A percentile compares a stretch with the other conserved stretches of the same genome.
Conservation (phyloP, 2,797 vertebrate species). For the Tokudaia tokunoshimensis region DNA sequence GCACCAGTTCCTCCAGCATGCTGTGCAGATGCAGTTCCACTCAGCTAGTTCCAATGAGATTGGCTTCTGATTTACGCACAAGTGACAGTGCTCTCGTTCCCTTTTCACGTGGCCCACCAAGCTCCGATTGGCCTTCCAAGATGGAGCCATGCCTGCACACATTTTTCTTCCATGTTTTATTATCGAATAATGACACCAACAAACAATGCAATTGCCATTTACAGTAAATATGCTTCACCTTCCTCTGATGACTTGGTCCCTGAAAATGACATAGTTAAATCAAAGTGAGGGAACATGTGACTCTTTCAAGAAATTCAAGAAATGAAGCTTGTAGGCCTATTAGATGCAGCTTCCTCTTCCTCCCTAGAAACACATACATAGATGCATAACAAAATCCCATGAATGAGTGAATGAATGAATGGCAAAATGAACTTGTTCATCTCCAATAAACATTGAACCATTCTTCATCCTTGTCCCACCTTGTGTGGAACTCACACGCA, state of each 20-base stretch:
- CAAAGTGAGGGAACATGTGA: not conserved
- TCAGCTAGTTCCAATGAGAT: constrained; percentile 19
- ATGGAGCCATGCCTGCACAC: not conserved
- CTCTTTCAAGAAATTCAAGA: not conserved
- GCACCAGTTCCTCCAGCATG: not conserved
- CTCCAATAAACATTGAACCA: not conserved
- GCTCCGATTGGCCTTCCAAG: not conserved
- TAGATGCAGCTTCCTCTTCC: not conserved
- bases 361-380: not conserved
- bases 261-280: constrained; percentile 40
- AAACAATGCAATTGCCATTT: not conserved
- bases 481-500: not conserved
- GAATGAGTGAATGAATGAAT: not conserved
- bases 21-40: not conserved
- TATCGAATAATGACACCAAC: not conserved
- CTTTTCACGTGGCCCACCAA: not conserved
- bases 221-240: not conserved
- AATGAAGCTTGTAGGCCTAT: not conserved
- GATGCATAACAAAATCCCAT: not conserved
- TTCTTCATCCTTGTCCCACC: not conserved
- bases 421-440: not conserved
- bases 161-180: not conserved
- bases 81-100: not conserved
- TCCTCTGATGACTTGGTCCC: not conserved
- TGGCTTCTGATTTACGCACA: constrained; percentile 35